Evolutionary conservation across 2,113 vertebrate genomes (phyloP).

Genomic region (Amazona guildingii): DNA sequence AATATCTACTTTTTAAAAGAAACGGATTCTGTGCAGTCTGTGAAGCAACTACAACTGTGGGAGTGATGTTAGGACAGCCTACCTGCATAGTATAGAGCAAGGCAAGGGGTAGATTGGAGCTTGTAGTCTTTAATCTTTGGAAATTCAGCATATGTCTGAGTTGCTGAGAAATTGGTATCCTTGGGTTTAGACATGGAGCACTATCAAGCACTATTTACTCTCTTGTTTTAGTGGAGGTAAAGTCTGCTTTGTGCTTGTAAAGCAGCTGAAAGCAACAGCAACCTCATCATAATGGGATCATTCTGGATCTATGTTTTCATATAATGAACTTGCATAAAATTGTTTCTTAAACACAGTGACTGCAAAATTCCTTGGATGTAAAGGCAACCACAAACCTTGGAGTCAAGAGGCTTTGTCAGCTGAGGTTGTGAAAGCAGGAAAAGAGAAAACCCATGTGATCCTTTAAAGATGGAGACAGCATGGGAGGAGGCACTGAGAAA

Average conservation of each 20-base stretch:
- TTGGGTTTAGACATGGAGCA: not conserved
- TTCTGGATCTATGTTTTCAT: not conserved
- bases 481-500: not conserved
- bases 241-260: not conserved
- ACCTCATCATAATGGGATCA: not conserved
- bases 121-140: not conserved
- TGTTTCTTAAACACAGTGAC: not conserved
- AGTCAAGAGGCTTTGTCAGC: not conserved
- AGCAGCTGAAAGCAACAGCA: not conserved
- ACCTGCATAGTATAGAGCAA: not conserved
- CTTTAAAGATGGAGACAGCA: not conserved
- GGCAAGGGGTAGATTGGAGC: not conserved
- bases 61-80: rapidly evolving
- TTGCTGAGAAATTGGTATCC: not conserved
- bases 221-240: rapidly evolving
- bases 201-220: not conserved
- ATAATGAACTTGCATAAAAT: not conserved
- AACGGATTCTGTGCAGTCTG: rapidly evolving
- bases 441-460: not conserved
- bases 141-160: not conserved
- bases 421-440: not conserved
- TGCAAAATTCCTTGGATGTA: not conserved
- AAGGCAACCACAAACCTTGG: not conserved
- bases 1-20: not conserved
- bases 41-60: not conserved